Conservation (phyloP, 1,140 invertebrate genomes). For the Magallana angulata region DNA sequence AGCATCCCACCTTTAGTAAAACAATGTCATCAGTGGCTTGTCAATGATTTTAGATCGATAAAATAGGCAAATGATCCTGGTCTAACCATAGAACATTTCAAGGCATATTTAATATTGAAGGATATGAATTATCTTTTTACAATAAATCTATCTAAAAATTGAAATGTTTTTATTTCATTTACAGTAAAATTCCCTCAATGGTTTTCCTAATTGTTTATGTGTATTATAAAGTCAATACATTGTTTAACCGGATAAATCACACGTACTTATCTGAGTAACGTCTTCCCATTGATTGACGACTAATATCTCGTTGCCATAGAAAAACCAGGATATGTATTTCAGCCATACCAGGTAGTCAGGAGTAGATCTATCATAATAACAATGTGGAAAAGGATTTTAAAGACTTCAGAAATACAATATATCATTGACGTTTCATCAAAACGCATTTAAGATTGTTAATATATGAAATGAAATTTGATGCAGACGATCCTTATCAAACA, state of each 20-base stretch:
- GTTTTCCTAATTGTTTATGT: too few relatives aligned
- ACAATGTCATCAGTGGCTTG: too few relatives aligned
- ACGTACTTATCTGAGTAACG: slow-evolving; percentile 68
- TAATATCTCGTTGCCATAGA: slow-evolving; percentile 94
- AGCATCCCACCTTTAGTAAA: too few relatives aligned
- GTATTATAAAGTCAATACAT: too few relatives aligned
- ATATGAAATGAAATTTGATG: background rate
- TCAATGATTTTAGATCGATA: too few relatives aligned
- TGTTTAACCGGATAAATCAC: background rate
- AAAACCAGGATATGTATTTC: slow-evolving; percentile 96
- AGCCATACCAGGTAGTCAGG: slow-evolving; percentile 87
- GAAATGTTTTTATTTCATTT: too few relatives aligned
- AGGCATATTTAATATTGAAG: background rate
- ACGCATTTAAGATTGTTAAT: too few relatives aligned
- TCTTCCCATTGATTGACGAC: slow-evolving; percentile 92
- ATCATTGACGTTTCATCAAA: too few relatives aligned
- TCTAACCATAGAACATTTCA: too few relatives aligned
- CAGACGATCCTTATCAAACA: background rate
- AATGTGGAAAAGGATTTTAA: background rate
- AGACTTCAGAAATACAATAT: background rate
- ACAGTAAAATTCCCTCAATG: too few relatives aligned
- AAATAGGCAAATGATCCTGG: too few relatives aligned
- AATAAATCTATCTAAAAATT: background rate
- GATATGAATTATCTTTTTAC: background rate
- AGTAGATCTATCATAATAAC: slow-evolving; percentile 35